These are phyloP conservation scores for Chymomyza procnemis DNA, from an alignment of 2,888 invertebrate species.

Conservation along the genomic window DNA sequence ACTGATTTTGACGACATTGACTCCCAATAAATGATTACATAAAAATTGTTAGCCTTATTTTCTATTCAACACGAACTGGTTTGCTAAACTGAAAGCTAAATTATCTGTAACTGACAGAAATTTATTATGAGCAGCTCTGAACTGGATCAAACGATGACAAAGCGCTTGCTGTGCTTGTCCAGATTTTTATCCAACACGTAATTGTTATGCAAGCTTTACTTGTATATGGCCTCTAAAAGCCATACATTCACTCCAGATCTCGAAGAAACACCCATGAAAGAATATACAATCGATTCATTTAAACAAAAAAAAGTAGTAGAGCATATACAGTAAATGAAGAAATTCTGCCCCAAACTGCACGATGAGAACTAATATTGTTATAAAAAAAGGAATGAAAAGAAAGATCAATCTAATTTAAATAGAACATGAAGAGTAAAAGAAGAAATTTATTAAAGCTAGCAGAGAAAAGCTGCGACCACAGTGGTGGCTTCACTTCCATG, in stretches of 20 bases:
- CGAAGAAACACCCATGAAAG: neutral
- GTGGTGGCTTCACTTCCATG: constrained; percentile 26
- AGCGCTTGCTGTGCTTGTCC: neutral
- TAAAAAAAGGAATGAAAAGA: constrained; percentile 37
- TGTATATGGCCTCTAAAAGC: neutral
- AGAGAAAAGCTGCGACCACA: neutral
- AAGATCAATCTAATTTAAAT: constrained; percentile 39
- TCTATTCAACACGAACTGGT: too few species aligned
- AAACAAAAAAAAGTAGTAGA: neutral
- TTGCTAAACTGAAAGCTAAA: too few species aligned
- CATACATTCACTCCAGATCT: neutral
- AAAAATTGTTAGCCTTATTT: constrained; percentile 6
- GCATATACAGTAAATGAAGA: neutral
- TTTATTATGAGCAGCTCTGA: neutral
- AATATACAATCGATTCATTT: neutral
- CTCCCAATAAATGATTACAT: neutral
- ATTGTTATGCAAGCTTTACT: neutral
- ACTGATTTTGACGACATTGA: neutral
- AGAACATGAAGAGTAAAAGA: neutral
- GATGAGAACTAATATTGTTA: neutral
- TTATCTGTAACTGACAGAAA: too few species aligned
- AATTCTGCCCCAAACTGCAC: neutral
- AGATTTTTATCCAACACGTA: neutral
- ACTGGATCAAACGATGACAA: neutral
- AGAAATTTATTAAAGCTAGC: neutral